Evolutionary conservation across 1,140 invertebrate genomes (phyloP).

Genomic region (Ips typographus): DNA sequence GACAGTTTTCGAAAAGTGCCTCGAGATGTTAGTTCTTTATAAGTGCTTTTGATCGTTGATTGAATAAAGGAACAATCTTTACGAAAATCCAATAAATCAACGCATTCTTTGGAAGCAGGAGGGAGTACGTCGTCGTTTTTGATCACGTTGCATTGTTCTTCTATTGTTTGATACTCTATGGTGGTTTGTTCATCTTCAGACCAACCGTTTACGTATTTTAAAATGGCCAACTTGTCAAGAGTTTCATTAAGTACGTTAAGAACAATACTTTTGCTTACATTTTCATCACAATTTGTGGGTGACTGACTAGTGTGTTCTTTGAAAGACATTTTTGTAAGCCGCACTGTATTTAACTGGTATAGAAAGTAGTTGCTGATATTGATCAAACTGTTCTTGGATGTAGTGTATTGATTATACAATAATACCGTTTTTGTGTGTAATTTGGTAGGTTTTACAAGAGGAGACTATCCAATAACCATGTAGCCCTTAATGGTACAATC

Average conservation of each 20-base stretch:
- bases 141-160: slow-evolving; percentile 24
- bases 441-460: too few species aligned
- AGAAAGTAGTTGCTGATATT: too few species aligned
- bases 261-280: neutral
- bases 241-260: slow-evolving; percentile 26
- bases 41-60: slow-evolving; percentile 19
- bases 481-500: too few species aligned
- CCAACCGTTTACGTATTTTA: slow-evolving; percentile 28
- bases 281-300: too few species aligned
- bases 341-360: too few species aligned
- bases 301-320: too few species aligned
- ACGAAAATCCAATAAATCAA: slow-evolving; percentile 25
- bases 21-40: slow-evolving; percentile 23
- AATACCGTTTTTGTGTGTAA: too few species aligned
- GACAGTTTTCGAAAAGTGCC: slow-evolving; percentile 26
- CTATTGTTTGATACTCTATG: slow-evolving; percentile 23
- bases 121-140: slow-evolving; percentile 14
- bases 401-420: too few species aligned
- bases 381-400: too few species aligned
- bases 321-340: too few species aligned
- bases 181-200: slow-evolving; percentile 17
- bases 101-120: slow-evolving; percentile 9
- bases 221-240: slow-evolving; percentile 32
- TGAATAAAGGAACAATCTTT: slow-evolving; percentile 33
- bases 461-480: too few species aligned